Conservation (phyloP, 2,797 vertebrate genomes). For the Gymnodraco acuticeps region DNA sequence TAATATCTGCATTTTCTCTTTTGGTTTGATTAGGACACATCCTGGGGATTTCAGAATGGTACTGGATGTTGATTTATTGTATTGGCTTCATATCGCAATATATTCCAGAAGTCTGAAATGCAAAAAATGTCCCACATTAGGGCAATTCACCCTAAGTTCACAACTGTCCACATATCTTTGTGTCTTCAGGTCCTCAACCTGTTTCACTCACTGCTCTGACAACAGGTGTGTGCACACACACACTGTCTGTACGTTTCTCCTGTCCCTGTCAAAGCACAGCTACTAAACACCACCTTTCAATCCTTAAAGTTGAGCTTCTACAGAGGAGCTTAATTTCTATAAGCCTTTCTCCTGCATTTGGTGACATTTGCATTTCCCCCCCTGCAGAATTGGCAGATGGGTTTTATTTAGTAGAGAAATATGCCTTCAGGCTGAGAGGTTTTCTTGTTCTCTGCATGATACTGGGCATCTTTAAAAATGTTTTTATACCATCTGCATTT, state of each 20-base stretch:
- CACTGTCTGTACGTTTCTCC: conserved; percentile 28
- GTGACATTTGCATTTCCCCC: conserved; percentile 45
- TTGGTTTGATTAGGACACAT: no score
- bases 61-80: no score
- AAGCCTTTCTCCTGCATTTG: conserved; percentile 46
- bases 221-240: conserved; percentile 1
- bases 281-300: conserved; percentile 19
- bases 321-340: conserved; percentile 44
- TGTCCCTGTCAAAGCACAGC: conserved; percentile 36
- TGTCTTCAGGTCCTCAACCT: neutral
- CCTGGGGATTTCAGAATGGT: no score
- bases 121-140: no score
- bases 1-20: no score
- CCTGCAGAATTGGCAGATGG: conserved; percentile 42
- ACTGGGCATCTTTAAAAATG: conserved; percentile 35
- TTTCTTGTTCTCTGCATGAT: conserved; percentile 31
- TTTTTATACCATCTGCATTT: conserved; percentile 42
- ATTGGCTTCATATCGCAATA: no score
- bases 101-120: no score
- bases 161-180: neutral
- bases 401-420: conserved; percentile 53
- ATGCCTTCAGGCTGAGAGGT: conserved; percentile 33
- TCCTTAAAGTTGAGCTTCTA: conserved; percentile 41
- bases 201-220: conserved; percentile 1
- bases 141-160: neutral